Conservation (phyloP, 2,888 invertebrate species). For the Agrotis exclamationis region DNA sequence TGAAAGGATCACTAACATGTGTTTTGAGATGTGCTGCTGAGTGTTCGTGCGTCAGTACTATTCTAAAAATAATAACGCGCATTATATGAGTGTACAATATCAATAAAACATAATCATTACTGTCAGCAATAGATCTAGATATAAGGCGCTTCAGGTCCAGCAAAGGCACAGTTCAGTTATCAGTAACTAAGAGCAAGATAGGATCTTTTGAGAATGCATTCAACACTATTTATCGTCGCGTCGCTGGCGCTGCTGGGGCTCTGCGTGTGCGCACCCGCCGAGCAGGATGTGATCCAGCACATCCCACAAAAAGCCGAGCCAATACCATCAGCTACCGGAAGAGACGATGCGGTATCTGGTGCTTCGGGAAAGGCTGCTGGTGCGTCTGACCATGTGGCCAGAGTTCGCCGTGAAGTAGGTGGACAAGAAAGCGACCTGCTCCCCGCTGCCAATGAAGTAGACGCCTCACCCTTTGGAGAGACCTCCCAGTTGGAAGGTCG, state of each 20-base stretch:
- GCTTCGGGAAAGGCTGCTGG: constrained; percentile 84
- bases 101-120: constrained; percentile 81
- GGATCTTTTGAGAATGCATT: constrained; percentile 87
- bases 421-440: constrained; percentile 85
- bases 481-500: constrained; percentile 78
- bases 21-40: constrained; percentile 73
- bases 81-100: constrained; percentile 78
- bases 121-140: constrained; percentile 78
- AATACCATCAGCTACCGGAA: constrained; percentile 88
- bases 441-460: constrained; percentile 80
- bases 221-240: constrained; percentile 85
- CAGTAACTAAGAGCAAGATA: constrained; percentile 80
- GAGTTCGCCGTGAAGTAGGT: constrained; percentile 79
- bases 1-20: constrained; percentile 76
- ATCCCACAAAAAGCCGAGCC: constrained; percentile 83
- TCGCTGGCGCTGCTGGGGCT: constrained; percentile 84
- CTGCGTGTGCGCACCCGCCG: constrained; percentile 83
- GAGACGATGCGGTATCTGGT: constrained; percentile 84
- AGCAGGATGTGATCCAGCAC: constrained; percentile 85
- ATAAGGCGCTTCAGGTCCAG: constrained; percentile 71
- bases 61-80: constrained; percentile 79
- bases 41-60: constrained; percentile 80
- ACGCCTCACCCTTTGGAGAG: constrained; percentile 82
- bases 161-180: constrained; percentile 68
- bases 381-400: constrained; percentile 75